Evolutionary conservation across 2,113 vertebrate species (phyloP), one percentile per base, ranked within the genome.

Genomic region (Chloroceryle aenea): DNA sequence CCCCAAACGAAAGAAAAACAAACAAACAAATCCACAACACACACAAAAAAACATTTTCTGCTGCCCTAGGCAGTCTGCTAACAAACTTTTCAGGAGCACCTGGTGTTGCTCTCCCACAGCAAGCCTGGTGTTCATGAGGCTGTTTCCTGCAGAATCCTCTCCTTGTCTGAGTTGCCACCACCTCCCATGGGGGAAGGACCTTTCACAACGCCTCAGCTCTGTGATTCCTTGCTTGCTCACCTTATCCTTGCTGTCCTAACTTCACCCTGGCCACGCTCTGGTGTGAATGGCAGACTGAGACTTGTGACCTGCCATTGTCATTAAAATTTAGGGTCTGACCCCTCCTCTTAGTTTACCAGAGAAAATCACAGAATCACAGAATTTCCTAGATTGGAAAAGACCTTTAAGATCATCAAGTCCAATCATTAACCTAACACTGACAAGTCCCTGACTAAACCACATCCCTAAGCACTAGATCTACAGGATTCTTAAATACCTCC

Each of bases 111-210:
- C 43, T 74, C 26, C 20, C n/a, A 20, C 8, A 1, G 1, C 2
- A 2, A 69, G 6, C 19, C 30, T 1, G 0, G 4, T 12, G 25
- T 17, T 82, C 9, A 1, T 6, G 7, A 62, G 36, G 26, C 7
- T 85, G 15, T 56, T 96, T 81, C 29, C n/a, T 48, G 15, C n/a
- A 86, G 34, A 93, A 27, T 2, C 16, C 14, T 53, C 62, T 83
- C 16, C 12, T 20, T 6, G 9, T 16, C 42, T 3, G 5, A 73
- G 26, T 45, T 92, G 36, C 22, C 36, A 32, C 9, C 34, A 26
- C 19, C 18, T 80, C 23, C n/a, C 30, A 55, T 26, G 45, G 32
- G 7, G 6, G 20, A 38, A 68, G 12, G 59, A 64, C 10, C 16
- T 63, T 13, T 40, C 8, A 23, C 27, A 48, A 6, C n/a, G 34